Evolutionary conservation across 2,113 vertebrate species (phyloP), one percentile per base, ranked within the genome.

Genomic region (Chaetops frenatus): DNA sequence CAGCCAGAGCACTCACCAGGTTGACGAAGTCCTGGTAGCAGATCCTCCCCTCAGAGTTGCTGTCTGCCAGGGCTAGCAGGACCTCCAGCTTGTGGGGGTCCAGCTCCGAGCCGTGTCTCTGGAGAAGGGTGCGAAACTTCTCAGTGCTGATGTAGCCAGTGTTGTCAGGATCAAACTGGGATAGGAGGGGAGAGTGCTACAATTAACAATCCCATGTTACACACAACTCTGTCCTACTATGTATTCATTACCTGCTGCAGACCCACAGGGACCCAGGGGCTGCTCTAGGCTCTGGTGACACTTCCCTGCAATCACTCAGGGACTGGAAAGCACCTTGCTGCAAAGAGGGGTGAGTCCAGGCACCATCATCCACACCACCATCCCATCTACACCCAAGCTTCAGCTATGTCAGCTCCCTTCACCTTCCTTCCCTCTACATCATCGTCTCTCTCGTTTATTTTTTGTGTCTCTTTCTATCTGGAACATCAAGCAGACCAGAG

Each of bases 1-100:
- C 54, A 88, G 54, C 28, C 35, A 27, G 53, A 85, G 74, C 44
- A 92, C 99, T 99, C 97, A 99, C 99, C 98, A 99, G 98, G 97
- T 99, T 99, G 96, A 99, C 98, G 80, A 99, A 99, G 95, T 99
- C 99, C 97, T 99, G 99, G 97, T 99, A 99, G 97, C 99, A 98
- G 97, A 99, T 99, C 97, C 98, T 99, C 33, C 99, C 99, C 10
- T 99, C 98, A 0, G 99, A 98, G 47, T 99, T 99, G 96, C 98
- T 98, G 88, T 99, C 98, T 9, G 99, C 98, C 12, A 99, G 98
- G 40, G 99, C 99, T 97, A 99, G 96, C 36, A 99, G 98, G 28
- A 99, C 99, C 97, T 99, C 99, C 94, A 98, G 98, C 95, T 99
- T 99, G 97, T 99, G 99, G 2, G 99, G 99, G 96, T 99, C 99